Conservation (phyloP, 2,113 vertebrate species). For the Daphoenositta chrysoptera region DNA sequence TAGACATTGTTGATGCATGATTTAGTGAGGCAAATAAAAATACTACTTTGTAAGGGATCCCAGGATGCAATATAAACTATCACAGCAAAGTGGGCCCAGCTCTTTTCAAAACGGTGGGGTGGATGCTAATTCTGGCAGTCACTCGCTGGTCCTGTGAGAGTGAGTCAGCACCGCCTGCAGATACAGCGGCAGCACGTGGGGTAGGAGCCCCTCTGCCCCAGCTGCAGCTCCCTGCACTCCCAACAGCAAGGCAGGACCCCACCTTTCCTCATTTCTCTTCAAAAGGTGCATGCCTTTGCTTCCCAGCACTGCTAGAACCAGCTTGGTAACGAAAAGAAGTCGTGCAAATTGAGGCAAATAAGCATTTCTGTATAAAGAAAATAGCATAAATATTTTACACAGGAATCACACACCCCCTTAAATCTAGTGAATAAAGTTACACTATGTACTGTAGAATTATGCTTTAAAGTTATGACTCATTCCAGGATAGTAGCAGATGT, state of each 20-base stretch:
- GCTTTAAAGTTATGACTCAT: constrained; percentile 6
- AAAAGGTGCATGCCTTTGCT: not conserved
- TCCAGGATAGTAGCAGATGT: not conserved
- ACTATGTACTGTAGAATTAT: not conserved
- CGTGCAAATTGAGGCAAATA: not conserved
- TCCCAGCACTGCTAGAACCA: not conserved
- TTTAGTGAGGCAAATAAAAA: not conserved
- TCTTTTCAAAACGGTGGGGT: not conserved
- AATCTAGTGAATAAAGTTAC: not conserved
- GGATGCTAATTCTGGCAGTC: constrained; percentile 3
- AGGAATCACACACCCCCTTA: not conserved
- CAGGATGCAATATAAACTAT: not conserved
- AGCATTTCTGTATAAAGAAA: not conserved
- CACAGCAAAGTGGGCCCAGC: not conserved
- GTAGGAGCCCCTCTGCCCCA: not conserved
- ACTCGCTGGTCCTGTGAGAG: not conserved
- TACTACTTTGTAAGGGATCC: not conserved
- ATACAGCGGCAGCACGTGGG: not conserved
- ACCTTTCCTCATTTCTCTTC: not conserved
- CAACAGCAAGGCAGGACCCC: not conserved
- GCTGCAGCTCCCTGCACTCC: not conserved
- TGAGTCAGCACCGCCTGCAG: constrained; percentile 5
- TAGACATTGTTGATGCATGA: not conserved
- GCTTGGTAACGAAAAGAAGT: not conserved
- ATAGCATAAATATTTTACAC: not conserved